Evolutionary conservation across 1,140 invertebrate species (phyloP).

Genomic region (Macrostomum lignano): DNA sequence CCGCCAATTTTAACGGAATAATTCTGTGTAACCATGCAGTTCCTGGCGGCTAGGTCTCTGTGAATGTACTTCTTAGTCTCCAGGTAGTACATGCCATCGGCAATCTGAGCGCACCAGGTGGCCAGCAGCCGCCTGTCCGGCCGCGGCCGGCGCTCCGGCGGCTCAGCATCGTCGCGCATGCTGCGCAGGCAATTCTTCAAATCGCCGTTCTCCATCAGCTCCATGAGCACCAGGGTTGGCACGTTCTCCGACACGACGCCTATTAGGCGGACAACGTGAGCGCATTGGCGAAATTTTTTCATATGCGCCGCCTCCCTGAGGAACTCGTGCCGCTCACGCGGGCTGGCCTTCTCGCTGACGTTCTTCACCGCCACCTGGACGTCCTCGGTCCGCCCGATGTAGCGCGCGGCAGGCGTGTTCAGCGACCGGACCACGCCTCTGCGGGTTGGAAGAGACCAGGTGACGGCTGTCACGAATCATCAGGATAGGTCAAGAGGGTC

Average conservation of each 20-base stretch:
- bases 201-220: constrained; percentile 34
- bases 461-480: too few relatives aligned
- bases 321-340: constrained; percentile 57
- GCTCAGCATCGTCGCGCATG: constrained; percentile 13
- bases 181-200: constrained; percentile 8
- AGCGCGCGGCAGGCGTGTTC: too few relatives aligned
- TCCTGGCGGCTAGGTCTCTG: too few relatives aligned
- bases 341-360: constrained; percentile 56
- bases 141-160: constrained; percentile 38
- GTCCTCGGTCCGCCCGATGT: too few relatives aligned
- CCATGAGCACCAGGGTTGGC: constrained; percentile 78
- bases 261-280: constrained; percentile 69
- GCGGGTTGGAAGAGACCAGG: too few relatives aligned
- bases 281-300: constrained; percentile 49
- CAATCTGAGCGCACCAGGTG: constrained; percentile 72
- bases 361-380: too few relatives aligned
- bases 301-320: constrained; percentile 86
- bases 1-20: too few relatives aligned
- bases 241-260: constrained; percentile 66
- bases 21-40: too few relatives aligned
- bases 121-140: constrained; percentile 43
- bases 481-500: too few relatives aligned
- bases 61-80: constrained; percentile 78
- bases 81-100: constrained; percentile 88
- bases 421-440: too few relatives aligned